These are phyloP conservation scores for Carassius carassius DNA, from an alignment of 2,113 vertebrate genomes.

Conservation along the genomic window DNA sequence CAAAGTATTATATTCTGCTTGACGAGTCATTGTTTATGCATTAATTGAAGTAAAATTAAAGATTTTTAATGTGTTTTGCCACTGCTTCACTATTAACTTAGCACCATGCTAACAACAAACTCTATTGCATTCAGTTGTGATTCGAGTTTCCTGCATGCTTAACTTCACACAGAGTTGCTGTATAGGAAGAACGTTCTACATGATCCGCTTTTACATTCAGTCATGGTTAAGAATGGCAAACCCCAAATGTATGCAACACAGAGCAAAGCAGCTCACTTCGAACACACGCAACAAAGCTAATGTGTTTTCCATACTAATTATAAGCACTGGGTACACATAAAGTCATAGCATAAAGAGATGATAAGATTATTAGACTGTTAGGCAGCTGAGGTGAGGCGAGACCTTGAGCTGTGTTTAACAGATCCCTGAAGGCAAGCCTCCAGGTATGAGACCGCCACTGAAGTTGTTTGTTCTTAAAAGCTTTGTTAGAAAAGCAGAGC, in stretches of 20 bases:
- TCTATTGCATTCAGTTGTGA: too few species aligned
- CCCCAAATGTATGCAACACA: not conserved
- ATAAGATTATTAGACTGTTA: slow-evolving; percentile 39
- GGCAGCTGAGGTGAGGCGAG: slow-evolving; percentile 40
- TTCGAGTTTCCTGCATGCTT: too few species aligned
- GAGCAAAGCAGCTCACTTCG: not conserved
- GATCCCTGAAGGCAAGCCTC: slow-evolving; percentile 50
- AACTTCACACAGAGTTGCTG: too few species aligned
- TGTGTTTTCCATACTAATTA: slow-evolving; percentile 36
- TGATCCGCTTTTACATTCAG: too few species aligned
- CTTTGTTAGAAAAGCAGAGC: slow-evolving; percentile 45
- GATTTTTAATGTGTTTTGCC: too few species aligned
- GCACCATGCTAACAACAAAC: too few species aligned
- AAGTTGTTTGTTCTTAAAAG: slow-evolving; percentile 53
- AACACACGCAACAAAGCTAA: not conserved
- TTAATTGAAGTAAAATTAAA: too few species aligned
- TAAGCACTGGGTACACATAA: slow-evolving; percentile 2
- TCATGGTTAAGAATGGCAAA: not conserved
- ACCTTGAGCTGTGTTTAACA: slow-evolving; percentile 52
- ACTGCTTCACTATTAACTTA: too few species aligned
- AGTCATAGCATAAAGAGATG: slow-evolving; percentile 16
- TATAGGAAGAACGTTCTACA: too few species aligned
- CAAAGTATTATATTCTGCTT: too few species aligned
- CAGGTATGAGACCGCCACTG: slow-evolving; percentile 27
- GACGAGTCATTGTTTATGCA: too few species aligned